Conservation (phyloP, 2,113 vertebrate species). For the Emydura subglobosa region DNA sequence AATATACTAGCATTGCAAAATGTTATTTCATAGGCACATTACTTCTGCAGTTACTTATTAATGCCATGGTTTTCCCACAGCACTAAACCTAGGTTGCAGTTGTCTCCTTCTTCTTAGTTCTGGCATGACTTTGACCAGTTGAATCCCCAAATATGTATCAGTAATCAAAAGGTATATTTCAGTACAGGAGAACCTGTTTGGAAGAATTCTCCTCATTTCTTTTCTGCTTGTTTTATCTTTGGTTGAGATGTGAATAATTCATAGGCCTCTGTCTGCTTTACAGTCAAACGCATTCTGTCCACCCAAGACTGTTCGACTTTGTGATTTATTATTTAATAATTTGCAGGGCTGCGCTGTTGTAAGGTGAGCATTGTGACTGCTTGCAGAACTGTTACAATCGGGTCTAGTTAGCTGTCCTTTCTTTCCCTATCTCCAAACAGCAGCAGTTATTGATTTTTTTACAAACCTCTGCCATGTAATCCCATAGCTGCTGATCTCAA, state of each 20-base stretch:
- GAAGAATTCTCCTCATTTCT: slow-evolving; percentile 86
- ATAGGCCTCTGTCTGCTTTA: slow-evolving; percentile 88
- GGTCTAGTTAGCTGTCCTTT: slow-evolving; percentile 92
- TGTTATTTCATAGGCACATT: slow-evolving; percentile 73
- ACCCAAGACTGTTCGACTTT: slow-evolving; percentile 89
- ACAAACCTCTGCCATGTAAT: slow-evolving; percentile 84
- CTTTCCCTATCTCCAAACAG: slow-evolving; percentile 88
- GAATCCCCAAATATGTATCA: slow-evolving; percentile 77
- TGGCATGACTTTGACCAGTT: slow-evolving; percentile 76
- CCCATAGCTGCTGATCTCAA: slow-evolving; percentile 85
- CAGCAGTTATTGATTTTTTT: slow-evolving; percentile 89
- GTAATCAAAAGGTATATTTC: slow-evolving; percentile 86
- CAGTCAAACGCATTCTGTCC: slow-evolving; percentile 91
- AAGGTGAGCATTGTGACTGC: slow-evolving; percentile 88
- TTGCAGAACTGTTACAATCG: slow-evolving; percentile 91
- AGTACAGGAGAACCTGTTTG: slow-evolving; percentile 84
- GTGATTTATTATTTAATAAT: slow-evolving; percentile 96
- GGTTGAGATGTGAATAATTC: slow-evolving; percentile 90
- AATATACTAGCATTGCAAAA: slow-evolving; percentile 74
- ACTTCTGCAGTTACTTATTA: slow-evolving; percentile 87
- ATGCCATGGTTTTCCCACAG: slow-evolving; percentile 79
- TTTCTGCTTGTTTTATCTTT: slow-evolving; percentile 88
- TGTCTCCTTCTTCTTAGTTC: slow-evolving; percentile 74
- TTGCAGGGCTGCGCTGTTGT: slow-evolving; percentile 89
- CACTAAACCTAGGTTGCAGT: slow-evolving; percentile 71